Evolutionary conservation across 2,113 vertebrate genomes (phyloP), one percentile per base, ranked within the genome.

Genomic region (Eidolon helvum): DNA sequence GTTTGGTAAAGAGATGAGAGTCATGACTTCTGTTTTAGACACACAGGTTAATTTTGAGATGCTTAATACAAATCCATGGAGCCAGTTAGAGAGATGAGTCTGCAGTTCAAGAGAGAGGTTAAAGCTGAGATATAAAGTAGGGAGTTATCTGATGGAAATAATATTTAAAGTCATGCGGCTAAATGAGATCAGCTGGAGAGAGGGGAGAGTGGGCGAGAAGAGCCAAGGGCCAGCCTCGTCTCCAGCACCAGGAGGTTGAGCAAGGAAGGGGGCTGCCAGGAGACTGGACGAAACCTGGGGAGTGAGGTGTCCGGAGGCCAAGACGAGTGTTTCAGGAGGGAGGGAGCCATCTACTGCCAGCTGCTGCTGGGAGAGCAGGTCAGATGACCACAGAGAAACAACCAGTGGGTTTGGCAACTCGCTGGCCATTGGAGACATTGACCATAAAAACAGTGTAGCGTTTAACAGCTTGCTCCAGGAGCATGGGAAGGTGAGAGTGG

Each of bases 61-160:
- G 48, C 78, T 87, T 33, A 11, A 38, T 55, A 87, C 79, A n/a
- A 75, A 74, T 22, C 72, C 61, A 21, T 14, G 65, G 57, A 71
- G 88, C 59, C 53, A 19, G 45, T 40, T 38, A 80, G 53, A 90
- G 0, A 68, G 53, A 87, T 68, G 69, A 79, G 75, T 19, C 85
- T 69, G 71, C 61, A 80, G 80, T 88, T 59, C 90, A 16, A 53
- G 86, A 59, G 75, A 90, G 63, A 96, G 82, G 80, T 74, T 93
- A 74, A 63, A 82, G 68, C 87, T 65, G 48, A 83, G 63, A 74
- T 24, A 59, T 45, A 48, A 87, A 90, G 66, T 59, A 38, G 19
- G 65, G 40, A 66, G 53, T 63, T 85, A 89, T 85, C 48, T 72
- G 91, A 59, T 40, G 69, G 84, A 95, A 89, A 74, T n/a, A 77